A percentile compares a stretch with the other conserved stretches of the same genome.
Evolutionary conservation across 1,140 invertebrate genomes (phyloP).

Genomic region (Apis florea): DNA sequence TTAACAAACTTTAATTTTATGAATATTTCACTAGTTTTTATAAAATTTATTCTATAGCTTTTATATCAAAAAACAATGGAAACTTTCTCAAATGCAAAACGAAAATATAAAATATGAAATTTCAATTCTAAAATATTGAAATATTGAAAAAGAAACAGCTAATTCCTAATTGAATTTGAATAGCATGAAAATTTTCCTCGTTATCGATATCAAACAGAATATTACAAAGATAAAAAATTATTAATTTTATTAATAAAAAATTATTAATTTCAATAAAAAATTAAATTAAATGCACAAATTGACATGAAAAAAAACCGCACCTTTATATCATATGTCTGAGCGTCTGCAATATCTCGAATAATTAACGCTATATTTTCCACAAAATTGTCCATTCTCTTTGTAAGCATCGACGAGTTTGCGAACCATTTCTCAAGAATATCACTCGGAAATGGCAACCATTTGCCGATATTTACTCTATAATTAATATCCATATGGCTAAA

Average conservation of each 20-base stretch:
- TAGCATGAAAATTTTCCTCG: not conserved
- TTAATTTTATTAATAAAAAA: too few relatives aligned
- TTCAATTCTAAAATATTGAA: not conserved
- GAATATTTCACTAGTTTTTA: not conserved
- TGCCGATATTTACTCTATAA: conserved; percentile 68
- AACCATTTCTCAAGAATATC: conserved; percentile 60
- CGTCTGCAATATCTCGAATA: conserved; percentile 50
- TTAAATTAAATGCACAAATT: not conserved
- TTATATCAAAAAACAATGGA: not conserved
- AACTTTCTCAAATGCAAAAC: not conserved
- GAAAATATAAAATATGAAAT: not conserved
- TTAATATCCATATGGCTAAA: conserved; percentile 61
- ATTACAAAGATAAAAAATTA: not conserved
- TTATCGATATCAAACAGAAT: not conserved
- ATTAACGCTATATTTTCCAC: conserved; percentile 55
- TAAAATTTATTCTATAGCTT: not conserved
- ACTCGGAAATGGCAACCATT: conserved; percentile 64
- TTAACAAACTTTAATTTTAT: too few relatives aligned
- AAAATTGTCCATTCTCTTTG: conserved; percentile 53
- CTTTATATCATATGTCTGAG: conserved; percentile 55
- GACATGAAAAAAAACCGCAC: conserved; percentile 29
- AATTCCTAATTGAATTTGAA: not conserved
- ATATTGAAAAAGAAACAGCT: not conserved
- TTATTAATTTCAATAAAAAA: conserved; percentile 21
- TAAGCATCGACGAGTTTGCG: conserved; percentile 49